Percentiles rank a stretch among this genome's conserved stretches.
Conservation (phyloP, 2,113 vertebrate species). For the Indicator indicator region DNA sequence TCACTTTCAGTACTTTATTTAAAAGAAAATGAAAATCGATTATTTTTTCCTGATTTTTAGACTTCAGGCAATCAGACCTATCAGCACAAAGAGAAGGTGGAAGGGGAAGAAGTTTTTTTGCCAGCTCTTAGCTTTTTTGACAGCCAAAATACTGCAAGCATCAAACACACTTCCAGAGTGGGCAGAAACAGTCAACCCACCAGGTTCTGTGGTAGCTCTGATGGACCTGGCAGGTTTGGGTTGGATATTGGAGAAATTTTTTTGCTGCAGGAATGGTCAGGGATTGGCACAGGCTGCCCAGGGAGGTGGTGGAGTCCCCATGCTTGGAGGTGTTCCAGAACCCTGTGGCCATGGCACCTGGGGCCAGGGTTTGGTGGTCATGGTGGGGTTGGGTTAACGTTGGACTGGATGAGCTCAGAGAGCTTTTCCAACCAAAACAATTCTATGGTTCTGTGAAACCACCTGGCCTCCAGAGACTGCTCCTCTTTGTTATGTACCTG, state of each 20-base stretch:
- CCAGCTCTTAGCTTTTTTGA: background rate
- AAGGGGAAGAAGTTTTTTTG: background rate
- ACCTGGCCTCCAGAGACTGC: background rate
- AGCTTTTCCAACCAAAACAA: too few relatives aligned
- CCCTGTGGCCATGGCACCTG: too few relatives aligned
- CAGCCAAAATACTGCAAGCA: background rate
- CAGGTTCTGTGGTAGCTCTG: background rate
- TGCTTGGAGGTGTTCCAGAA: too few relatives aligned
- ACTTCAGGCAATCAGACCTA: background rate
- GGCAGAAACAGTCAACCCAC: background rate
- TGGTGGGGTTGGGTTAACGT: too few relatives aligned
- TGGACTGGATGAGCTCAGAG: too few relatives aligned
- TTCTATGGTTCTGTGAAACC: background rate
- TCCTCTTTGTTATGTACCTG: background rate
- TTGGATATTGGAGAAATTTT: too few relatives aligned
- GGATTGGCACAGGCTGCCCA: too few relatives aligned
- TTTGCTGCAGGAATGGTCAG: too few relatives aligned
- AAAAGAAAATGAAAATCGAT: background rate
- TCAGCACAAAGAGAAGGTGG: background rate
- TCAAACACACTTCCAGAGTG: background rate
- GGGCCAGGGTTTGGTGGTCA: too few relatives aligned
- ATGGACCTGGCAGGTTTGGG: too few relatives aligned
- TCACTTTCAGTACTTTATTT: background rate
- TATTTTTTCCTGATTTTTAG: background rate
- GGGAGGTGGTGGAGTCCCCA: too few relatives aligned